Evolutionary conservation across 2,797 vertebrate species (phyloP).

Genomic region (Bucorvus abyssinicus): DNA sequence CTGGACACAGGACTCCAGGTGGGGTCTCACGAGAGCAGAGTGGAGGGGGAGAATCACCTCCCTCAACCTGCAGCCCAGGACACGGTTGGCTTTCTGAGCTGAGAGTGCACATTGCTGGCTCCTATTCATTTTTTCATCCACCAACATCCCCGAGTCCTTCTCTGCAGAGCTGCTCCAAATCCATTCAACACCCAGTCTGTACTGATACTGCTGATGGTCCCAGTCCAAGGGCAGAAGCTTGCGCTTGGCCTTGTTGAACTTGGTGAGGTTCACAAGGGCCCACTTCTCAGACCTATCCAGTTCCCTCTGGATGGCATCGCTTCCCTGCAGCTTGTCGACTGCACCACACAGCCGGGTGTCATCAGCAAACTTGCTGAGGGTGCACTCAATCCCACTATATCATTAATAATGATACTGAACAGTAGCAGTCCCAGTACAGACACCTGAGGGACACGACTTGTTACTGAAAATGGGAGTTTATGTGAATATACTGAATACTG

Average conservation of each 20-base stretch:
- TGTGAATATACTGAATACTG: not conserved
- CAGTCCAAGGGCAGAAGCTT: not conserved
- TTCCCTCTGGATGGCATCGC: not conserved
- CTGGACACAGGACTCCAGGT: not conserved
- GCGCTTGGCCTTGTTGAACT: not conserved
- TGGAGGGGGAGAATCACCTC: not conserved
- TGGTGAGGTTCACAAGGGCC: fast-evolving
- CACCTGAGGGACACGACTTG: not conserved
- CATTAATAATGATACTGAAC: not conserved
- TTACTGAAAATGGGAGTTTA: not conserved
- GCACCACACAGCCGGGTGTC: not conserved
- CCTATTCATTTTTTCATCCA: too few species aligned
- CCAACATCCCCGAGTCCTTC: too few species aligned
- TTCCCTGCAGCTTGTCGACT: not conserved
- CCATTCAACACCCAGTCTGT: not conserved
- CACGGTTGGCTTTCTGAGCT: fast-evolving
- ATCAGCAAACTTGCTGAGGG: not conserved
- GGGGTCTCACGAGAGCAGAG: not conserved
- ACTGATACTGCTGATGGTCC: not conserved
- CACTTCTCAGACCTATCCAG: not conserved
- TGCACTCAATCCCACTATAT: not conserved
- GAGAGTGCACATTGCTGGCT: not conserved
- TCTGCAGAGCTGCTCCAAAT: too few species aligned
- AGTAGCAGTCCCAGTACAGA: not conserved
- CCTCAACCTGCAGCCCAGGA: not conserved